Base-by-base conservation (phyloP, 2,888 invertebrate species). In the Pandemis heparana region DNA sequence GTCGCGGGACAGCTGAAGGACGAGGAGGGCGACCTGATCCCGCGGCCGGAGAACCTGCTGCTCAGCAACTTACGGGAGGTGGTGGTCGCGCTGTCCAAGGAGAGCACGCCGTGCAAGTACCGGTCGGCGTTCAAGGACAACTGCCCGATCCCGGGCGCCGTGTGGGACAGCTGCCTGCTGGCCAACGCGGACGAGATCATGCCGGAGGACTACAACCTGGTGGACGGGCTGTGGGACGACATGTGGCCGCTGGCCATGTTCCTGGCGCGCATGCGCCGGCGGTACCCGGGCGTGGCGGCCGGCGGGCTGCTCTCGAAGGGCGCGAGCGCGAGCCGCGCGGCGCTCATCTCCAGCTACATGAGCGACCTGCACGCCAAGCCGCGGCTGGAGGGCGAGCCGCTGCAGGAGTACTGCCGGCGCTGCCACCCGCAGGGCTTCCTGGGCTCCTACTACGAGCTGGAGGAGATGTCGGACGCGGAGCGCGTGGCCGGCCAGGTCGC, bases 391-490 rank as follows among this genome's bases (percentile, higher is more conserved):
- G 0, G 48, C 16, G 48, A 48, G 48, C 9, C 10, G 1, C 10
- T n/a, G 48, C 10, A 5, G 5, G n/a, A n/a, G n/a, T 48, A 48
- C 48, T 48, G 48, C 48, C 48, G 48, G n/a, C 48, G 48, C 48
- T 48, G 48, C 38, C 39, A 39, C 41, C 39, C 38, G n/a, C 39
- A 41, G 8, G 38, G 61, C 32, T 38, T 41, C 61, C 38, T 39
- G n/a, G 38, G 39, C 38, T 61, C 61, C 8, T 61, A 38, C 9
- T 61, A 41, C 61, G 38, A 61, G 39, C 61, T 39, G n/a, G 16
- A 39, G 8, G 61, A 41, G 41, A 39, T 61, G 61, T 46, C 18
- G 63, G 63, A 63, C 46, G 16, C 41, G 23, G 53, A 56, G 39
- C 16, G 53, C 39, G 56, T 56, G 41, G 48, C 48, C 48, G 48